Percentiles rank a stretch among this genome's conserved stretches.
These are phyloP conservation scores for Camarhynchus parvulus DNA, from an alignment of 2,113 vertebrate genomes.

Conservation along the genomic window DNA sequence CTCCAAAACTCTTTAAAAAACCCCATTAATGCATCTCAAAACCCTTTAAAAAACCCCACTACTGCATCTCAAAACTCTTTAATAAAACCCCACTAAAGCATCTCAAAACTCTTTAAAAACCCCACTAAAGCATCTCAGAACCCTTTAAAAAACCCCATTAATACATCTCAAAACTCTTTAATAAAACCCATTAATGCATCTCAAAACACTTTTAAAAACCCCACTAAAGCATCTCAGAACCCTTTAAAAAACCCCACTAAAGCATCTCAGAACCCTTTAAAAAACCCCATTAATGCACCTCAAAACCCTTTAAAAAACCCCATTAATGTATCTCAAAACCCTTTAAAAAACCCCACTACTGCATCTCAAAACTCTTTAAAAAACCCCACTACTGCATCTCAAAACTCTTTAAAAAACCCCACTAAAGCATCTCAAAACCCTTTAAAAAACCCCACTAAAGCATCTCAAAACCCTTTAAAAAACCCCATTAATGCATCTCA, in stretches of 20 bases:
- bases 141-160: rapidly evolving
- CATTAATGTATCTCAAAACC: no score
- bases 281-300: not conserved
- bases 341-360: not conserved
- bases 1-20: rapidly evolving
- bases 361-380: not conserved
- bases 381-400: not conserved
- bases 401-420: no score
- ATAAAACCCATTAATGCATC: not conserved
- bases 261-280: rapidly evolving
- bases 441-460: not conserved
- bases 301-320: not conserved
- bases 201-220: rapidly evolving
- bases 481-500: not conserved
- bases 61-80: not conserved
- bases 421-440: no score
- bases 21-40: rapidly evolving
- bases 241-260: no score
- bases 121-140: no score
- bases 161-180: no score
- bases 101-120: not conserved
- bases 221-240: not conserved
- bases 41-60: no score
- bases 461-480: not conserved
- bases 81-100: not conserved